Conservation (phyloP, 2,888 invertebrate species). For the Aphelenchoides bicaudatus region DNA sequence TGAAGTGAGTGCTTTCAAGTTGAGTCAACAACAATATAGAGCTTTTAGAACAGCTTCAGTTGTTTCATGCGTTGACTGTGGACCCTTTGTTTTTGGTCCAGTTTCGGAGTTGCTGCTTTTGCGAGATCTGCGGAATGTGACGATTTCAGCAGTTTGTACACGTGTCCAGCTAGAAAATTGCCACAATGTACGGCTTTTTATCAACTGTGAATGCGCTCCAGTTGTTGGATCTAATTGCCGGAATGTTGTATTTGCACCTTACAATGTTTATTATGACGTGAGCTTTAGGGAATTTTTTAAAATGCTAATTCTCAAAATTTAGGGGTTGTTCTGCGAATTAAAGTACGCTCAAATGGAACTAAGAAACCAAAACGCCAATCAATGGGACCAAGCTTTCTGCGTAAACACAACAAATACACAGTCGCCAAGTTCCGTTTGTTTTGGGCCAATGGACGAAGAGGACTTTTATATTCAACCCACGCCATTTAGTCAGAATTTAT, state of each 20-base stretch:
- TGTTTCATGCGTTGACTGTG: not conserved
- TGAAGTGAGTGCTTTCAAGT: not conserved
- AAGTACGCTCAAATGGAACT: constrained; percentile 17
- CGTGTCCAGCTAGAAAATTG: constrained; percentile 21
- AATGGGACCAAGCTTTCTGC: constrained; percentile 14
- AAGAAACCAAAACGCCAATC: not conserved
- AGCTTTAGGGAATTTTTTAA: constrained; percentile 12
- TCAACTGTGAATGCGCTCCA: constrained; percentile 15
- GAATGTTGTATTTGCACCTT: constrained; percentile 17
- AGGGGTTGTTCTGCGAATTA: constrained; percentile 22
- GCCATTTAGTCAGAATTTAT: constrained; percentile 16
- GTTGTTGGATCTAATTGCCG: constrained; percentile 1
- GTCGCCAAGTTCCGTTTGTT: not conserved
- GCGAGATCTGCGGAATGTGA: constrained; percentile 13
- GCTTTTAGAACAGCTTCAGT: constrained; percentile 5
- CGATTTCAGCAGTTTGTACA: constrained; percentile 15
- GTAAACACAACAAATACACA: not conserved
- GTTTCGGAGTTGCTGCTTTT: constrained; percentile 7
- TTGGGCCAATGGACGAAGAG: not conserved
- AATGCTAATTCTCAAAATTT: not conserved
- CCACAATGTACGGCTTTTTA: constrained; percentile 20
- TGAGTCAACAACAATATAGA: not conserved
- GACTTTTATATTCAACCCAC: constrained; percentile 23
- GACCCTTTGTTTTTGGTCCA: constrained; percentile 17
- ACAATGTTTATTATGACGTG: constrained; percentile 26